Base-by-base conservation (phyloP, 2,113 vertebrate species). In the Siniperca knerii region DNA sequence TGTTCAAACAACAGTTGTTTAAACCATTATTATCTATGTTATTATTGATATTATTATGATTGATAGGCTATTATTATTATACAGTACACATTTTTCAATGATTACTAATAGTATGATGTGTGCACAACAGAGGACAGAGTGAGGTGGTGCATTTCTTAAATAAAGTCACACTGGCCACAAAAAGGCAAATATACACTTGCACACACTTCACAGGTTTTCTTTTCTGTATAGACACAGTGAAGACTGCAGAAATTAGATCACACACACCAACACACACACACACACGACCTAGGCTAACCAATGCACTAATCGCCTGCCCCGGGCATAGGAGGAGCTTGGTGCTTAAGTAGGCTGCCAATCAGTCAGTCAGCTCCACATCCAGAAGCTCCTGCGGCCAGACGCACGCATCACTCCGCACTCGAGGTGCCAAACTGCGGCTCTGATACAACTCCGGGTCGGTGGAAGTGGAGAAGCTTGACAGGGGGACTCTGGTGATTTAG, bases 331-430 rank as follows among this genome's bases (percentile, higher is more conserved):
- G 96, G 96, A 86, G 97, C 97, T 90, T 97, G 96, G 91, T 85
- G 97, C 96, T 97, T 96, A 95, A 97, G 97, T 96, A 97, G 96
- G 91, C 94, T 98, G 97, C 97, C 98, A 99, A 98, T 99, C 97
- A 99, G 97, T 96, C 96, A 96, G 96, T 98, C 97, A 98, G 97
- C 97, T 98, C 97, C 97, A 98, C 97, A 98, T 97, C 96, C 97
- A 96, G 96, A 96, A 92, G 96, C 96, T 97, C 97, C 96, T 91
- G 95, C 96, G 97, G 96, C 96, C 96, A 96, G 96, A 96, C 96
- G 89, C 97, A 94, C 96, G 96, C 96, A 96, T 97, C 96, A 96
- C 96, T 97, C 96, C 95, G 95, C 96, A 95, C 96, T 96, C 92
- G 96, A 97, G 90, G 96, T 97, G 97, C 96, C 96, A 97, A 97